A percentile compares a stretch with the other conserved stretches of the same genome.
Evolutionary conservation across 2,888 invertebrate genomes (phyloP).

Genomic region (Lasius fuliginosus): DNA sequence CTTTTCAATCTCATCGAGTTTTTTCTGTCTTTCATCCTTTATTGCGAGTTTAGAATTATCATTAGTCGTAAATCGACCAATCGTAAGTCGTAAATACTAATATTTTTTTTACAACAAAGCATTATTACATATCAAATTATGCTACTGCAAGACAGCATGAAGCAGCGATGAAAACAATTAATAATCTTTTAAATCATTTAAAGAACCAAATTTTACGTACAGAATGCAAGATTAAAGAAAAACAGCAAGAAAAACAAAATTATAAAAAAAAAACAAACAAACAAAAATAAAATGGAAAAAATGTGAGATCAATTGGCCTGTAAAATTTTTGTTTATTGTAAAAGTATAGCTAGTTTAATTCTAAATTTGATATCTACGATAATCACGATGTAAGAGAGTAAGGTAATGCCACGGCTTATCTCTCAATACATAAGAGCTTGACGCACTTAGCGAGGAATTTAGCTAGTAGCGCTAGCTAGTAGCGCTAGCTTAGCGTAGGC

Average conservation of each 20-base stretch:
- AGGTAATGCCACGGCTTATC: too few relatives aligned
- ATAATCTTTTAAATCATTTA: neutral
- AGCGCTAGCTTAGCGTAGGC: too few relatives aligned
- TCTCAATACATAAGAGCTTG: too few relatives aligned
- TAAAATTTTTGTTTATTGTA: constrained; percentile 9
- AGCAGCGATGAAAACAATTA: neutral
- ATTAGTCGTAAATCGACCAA: constrained; percentile 23
- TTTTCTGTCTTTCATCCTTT: constrained; percentile 92
- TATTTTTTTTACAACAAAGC: constrained; percentile 18
- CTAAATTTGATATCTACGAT: constrained; percentile 11
- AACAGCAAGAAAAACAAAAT: neutral
- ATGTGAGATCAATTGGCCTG: neutral
- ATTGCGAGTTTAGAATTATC: constrained; percentile 59
- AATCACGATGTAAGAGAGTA: neutral
- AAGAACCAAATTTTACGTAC: neutral
- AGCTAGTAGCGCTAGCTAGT: too few relatives aligned
- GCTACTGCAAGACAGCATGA: constrained; percentile 16
- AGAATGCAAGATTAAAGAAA: neutral
- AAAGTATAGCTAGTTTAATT: constrained; percentile 6
- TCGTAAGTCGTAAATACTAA: neutral
- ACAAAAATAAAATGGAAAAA: constrained; percentile 17
- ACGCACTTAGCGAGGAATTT: too few relatives aligned
- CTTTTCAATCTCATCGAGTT: constrained; percentile 91
- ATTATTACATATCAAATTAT: constrained; percentile 13
- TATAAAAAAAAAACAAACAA: neutral